These are phyloP conservation scores for Falco cherrug DNA, from an alignment of 2,797 vertebrate genomes.

Conservation along the genomic window DNA sequence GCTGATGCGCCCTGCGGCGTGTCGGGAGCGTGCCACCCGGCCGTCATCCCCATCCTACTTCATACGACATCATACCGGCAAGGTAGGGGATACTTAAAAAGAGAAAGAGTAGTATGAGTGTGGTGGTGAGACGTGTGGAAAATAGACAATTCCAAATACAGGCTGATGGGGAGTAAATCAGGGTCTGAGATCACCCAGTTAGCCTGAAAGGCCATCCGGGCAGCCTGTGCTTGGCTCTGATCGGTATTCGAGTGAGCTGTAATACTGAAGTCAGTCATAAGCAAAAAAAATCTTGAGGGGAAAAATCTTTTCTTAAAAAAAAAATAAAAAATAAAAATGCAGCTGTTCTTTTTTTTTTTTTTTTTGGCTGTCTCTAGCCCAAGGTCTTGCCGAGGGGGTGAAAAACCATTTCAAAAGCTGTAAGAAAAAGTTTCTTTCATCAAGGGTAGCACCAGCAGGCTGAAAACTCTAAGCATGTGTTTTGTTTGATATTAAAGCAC, in stretches of 20 bases:
- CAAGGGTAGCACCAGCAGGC: not conserved
- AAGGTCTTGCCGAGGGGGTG: not conserved
- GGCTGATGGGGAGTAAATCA: not conserved
- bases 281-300: not conserved
- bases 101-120: not conserved
- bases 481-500: not conserved
- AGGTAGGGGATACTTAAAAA: not conserved
- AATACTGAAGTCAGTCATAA: not conserved
- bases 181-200: not conserved
- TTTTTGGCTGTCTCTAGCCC: not conserved
- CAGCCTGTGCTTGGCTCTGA: not conserved
- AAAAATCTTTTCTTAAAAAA: not conserved
- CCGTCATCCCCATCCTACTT: rapidly evolving
- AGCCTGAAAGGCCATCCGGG: not conserved
- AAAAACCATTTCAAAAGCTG: constrained; percentile 19
- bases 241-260: not conserved
- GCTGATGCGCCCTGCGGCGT: not conserved
- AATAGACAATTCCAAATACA: not conserved
- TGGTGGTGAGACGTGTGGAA: not conserved
- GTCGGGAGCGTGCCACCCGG: rapidly evolving
- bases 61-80: not conserved
- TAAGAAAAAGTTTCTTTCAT: not conserved
- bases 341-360: not conserved
- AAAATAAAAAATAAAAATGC: not conserved
- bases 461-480: not conserved